Evolutionary conservation across 1,140 invertebrate species (phyloP).

Genomic region (Brachionus manjavacas): DNA sequence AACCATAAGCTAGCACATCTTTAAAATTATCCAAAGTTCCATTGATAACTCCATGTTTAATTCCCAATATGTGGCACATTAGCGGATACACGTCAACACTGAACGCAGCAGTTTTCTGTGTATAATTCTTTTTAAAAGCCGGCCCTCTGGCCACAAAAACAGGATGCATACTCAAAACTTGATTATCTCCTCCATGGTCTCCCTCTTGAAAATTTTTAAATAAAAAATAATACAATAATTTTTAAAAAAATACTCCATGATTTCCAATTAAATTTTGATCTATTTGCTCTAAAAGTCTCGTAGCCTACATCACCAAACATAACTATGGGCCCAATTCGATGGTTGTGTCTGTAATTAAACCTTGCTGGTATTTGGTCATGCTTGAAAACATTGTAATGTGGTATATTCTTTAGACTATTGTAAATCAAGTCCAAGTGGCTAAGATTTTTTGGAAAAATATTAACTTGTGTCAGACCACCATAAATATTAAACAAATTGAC

Average conservation of each 20-base stretch:
- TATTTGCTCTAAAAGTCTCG: not conserved
- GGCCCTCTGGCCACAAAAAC: constrained; percentile 69
- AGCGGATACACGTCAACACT: constrained; percentile 18
- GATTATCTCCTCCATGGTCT: constrained; percentile 66
- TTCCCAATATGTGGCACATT: not conserved
- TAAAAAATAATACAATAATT: not conserved
- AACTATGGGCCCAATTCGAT: not conserved
- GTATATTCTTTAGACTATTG: constrained; percentile 11
- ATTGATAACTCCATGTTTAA: not conserved
- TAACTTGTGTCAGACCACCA: constrained; percentile 54
- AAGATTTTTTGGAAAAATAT: constrained; percentile 45
- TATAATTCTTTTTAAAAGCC: constrained; percentile 60
- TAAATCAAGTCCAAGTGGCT: constrained; percentile 28
- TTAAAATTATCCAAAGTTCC: not conserved
- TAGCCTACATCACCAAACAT: constrained; percentile 19
- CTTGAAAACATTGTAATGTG: constrained; percentile 32
- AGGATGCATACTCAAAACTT: constrained; percentile 63
- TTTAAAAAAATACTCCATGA: not conserved
- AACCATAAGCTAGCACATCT: not conserved
- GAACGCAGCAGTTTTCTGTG: constrained; percentile 41
- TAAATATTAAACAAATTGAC: constrained; percentile 57
- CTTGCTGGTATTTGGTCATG: not conserved
- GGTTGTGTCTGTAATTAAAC: constrained; percentile 7
- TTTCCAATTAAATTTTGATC: not conserved
- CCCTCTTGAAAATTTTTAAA: constrained; percentile 52